A percentile compares a stretch with the other conserved stretches of the same genome.
Evolutionary conservation across 2,797 vertebrate genomes (phyloP).

Genomic region (Sylvilagus floridanus): DNA sequence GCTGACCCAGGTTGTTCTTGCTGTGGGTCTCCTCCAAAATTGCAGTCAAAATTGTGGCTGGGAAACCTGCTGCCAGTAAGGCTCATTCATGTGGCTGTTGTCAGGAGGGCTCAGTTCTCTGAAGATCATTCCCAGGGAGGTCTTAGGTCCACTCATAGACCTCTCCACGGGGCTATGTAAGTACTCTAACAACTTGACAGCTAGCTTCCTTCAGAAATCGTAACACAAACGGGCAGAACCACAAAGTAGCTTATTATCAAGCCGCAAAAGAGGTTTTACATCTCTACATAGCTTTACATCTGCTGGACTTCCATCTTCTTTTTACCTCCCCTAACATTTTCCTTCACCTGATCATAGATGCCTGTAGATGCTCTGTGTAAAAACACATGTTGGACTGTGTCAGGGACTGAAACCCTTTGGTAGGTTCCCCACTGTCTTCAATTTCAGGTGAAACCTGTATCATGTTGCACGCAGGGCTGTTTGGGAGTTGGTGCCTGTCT

Average conservation of each 20-base stretch:
- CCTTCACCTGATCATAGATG: background rate
- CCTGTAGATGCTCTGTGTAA: background rate
- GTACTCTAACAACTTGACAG: background rate
- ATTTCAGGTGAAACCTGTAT: background rate
- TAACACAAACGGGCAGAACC: background rate
- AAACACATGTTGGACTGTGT: background rate
- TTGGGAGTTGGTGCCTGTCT: background rate
- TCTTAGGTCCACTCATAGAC: background rate
- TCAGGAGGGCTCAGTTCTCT: background rate
- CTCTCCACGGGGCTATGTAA: background rate
- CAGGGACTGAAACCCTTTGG: background rate
- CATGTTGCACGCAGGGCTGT: background rate
- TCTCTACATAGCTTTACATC: background rate
- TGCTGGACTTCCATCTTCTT: background rate
- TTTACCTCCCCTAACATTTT: background rate
- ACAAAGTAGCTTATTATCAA: background rate
- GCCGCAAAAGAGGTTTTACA: background rate
- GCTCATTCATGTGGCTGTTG: background rate
- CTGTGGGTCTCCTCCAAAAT: background rate
- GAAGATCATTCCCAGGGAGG: background rate
- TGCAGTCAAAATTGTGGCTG: background rate
- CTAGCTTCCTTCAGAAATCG: background rate
- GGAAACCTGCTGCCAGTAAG: background rate
- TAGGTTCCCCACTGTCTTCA: background rate
- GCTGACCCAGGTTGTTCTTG: background rate